Base-by-base conservation (phyloP, 1,140 invertebrate species). In the Nephila pilipes region DNA sequence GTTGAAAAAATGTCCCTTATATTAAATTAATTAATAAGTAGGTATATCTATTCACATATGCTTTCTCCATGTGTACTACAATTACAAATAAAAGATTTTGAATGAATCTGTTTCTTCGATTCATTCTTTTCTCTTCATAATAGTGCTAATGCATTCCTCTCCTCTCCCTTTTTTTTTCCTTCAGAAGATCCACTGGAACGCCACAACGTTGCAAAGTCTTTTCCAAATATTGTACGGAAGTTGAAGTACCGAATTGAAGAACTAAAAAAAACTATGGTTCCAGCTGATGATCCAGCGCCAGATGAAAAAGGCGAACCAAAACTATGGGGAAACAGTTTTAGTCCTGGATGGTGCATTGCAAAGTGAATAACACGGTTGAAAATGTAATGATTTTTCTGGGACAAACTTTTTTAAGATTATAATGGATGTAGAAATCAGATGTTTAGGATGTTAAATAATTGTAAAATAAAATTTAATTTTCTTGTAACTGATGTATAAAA, bases 141-240 rank as follows among this genome's bases (percentile, higher is more conserved):
- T 46, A 46, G 12, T 10, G 6, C 8, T 6, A 46, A 46, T 46
- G 12, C 46, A 10, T 46, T 46, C n/a, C n/a, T n/a, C n/a, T n/a
- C n/a, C n/a, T n/a, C n/a, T n/a, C n/a, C n/a, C n/a, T 12, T 29
- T 69, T 69, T 32, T 75, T 29, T 32, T 6, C 36, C 12, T 14
- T n/a, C 25, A 60, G 93, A 65, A 29, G 95, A 95, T 94, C 95
- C 95, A 8, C 95, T 94, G 90, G 95, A 95, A 90, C 95, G 94
- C 63, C 81, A 95, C 88, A 95, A 95, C 89, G 65, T 95, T 54
- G 95, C 95, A n/a, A 85, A 91, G 14, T 18, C 69, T 4, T 89
- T 94, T 46, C 94, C 95, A 36, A 93, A 93, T 25, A 85, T 95
- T 32, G 93, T 93, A 14, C 18, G 29, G 22, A 25, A n/a, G 16